Evolutionary conservation across 2,113 vertebrate genomes (phyloP).

Genomic region (Vicugna pacos): DNA sequence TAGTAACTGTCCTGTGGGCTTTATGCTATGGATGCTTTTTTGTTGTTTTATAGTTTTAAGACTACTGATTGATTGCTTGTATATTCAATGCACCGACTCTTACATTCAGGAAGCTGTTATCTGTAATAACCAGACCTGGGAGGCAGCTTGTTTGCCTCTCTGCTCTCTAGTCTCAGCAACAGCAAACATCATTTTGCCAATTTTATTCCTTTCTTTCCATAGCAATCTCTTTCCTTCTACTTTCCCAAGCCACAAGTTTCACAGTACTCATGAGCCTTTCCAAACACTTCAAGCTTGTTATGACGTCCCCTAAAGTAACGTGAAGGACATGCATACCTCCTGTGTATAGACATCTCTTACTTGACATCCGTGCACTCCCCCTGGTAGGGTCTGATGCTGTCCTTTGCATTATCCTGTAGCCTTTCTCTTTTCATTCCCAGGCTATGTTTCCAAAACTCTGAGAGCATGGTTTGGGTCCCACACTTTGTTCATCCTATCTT

Average conservation of each 20-base stretch:
- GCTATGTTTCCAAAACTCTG: not conserved
- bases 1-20: not conserved
- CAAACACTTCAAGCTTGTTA: not conserved
- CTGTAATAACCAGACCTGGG: slow-evolving; percentile 42
- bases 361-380: not conserved
- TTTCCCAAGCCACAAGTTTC: not conserved
- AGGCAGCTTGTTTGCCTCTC: not conserved
- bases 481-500: not conserved
- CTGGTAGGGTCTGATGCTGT: not conserved
- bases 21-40: not conserved
- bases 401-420: not conserved
- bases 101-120: slow-evolving; percentile 42
- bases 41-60: slow-evolving; percentile 3
- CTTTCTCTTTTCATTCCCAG: not conserved
- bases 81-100: not conserved
- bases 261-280: not conserved
- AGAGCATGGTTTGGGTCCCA: not conserved
- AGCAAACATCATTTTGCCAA: not conserved
- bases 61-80: not conserved
- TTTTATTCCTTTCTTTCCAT: not conserved
- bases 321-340: not conserved
- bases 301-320: not conserved
- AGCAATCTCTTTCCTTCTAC: not conserved
- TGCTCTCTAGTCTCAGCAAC: not conserved
- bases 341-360: not conserved